Base-by-base conservation (phyloP, 2,888 invertebrate species). In the Cenopis cana region DNA sequence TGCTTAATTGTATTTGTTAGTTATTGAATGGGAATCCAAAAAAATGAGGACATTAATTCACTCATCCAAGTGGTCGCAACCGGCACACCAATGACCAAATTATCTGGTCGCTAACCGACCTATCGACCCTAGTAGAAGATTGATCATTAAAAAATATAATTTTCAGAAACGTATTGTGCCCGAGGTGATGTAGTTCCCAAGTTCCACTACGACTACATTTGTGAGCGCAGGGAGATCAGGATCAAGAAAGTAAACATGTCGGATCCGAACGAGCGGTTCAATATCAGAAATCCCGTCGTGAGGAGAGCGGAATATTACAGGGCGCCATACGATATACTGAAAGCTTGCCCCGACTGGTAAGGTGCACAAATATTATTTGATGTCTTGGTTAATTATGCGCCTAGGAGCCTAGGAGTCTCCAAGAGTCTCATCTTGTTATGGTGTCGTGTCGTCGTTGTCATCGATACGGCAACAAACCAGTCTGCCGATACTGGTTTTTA, bases 131-230 rank as follows among this genome's bases (percentile, higher is more conserved):
- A 36, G 9, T 36, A 0, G 36, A 17, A 24, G 10, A 11, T 38
- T 14, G 20, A 20, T 41, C 2, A 12, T 18, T 18, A 38, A 18
- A 36, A 56, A 20, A 46, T 56, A 11, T 17, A 9, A 36, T 67
- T 49, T 76, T 59, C 76, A 92, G 92, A 85, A 70, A 89, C 91
- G 1, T 91, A 84, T 74, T 93, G 93, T 67, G 85, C 90, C 0
- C 84, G 89, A 54, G 93, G 93, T 0, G 88, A 90, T 70, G 83
- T 88, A 0, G 69, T 93, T 2, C 91, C 91, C 0, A 93, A 92
- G 76, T 92, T 93, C 74, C 93, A 93, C 74, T 93, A 93, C 77
- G 93, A 93, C 75, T 93, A 93, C 72, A 91, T 93, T 41, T 93
- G 93, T 72, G 93, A 93, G 74, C 80, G 92, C 54, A 78, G 86